These are phyloP conservation scores for Asobara japonica DNA, from an alignment of 1,140 invertebrate genomes.

Conservation along the genomic window DNA sequence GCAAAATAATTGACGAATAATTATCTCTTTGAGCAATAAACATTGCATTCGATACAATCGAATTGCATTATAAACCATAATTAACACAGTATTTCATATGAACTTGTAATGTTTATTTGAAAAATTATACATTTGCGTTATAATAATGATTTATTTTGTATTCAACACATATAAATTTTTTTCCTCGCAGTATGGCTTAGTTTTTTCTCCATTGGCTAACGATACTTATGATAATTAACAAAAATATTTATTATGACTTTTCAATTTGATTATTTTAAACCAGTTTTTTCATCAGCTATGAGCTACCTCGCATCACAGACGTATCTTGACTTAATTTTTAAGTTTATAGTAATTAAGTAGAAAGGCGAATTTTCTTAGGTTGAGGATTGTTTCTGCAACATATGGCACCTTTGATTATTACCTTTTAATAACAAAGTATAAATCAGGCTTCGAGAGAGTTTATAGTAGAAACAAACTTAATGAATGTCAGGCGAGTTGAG, in stretches of 20 bases:
- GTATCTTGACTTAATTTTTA: not conserved
- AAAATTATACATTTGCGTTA: not conserved
- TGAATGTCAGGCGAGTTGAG: too few relatives aligned
- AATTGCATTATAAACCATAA: too few relatives aligned
- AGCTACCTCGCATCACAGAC: constrained; percentile 5
- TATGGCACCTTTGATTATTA: too few relatives aligned
- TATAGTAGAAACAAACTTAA: not conserved
- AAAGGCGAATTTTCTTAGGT: not conserved
- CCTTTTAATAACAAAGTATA: too few relatives aligned
- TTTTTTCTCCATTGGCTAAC: constrained; percentile 14
- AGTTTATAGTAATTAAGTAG: not conserved
- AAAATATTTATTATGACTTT: constrained; percentile 5
- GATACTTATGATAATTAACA: constrained; percentile 1
- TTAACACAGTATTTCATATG: not conserved
- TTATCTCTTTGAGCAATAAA: not conserved
- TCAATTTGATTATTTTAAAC: not conserved
- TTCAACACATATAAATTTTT: not conserved
- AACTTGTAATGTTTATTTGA: not conserved
- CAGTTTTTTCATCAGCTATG: not conserved
- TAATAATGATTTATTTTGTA: not conserved
- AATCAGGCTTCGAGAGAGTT: too few relatives aligned
- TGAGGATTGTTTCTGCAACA: not conserved
- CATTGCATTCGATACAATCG: too few relatives aligned
- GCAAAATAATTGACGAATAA: too few relatives aligned
- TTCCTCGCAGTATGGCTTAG: constrained; percentile 25